These are phyloP conservation scores for Phragmatobia fuliginosa DNA, from an alignment of 2,888 invertebrate genomes.

Conservation along the genomic window DNA sequence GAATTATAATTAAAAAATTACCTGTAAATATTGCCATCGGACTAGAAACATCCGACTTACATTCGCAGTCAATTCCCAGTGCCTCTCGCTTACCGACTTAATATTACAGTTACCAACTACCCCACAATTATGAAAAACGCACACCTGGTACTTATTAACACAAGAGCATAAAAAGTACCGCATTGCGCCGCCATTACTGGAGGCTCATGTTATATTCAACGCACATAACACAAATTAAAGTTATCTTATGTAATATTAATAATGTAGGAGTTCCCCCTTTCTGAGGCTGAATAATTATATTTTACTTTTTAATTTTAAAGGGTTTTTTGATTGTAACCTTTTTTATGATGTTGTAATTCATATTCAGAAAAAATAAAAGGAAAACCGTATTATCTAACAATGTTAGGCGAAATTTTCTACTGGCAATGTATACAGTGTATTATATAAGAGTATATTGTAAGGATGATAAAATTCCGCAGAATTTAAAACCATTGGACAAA, in stretches of 20 bases:
- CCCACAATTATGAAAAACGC: constrained; percentile 42
- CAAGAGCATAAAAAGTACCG: constrained; percentile 52
- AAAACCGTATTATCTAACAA: no score
- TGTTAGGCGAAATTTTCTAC: background rate
- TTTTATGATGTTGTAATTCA: background rate
- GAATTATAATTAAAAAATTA: no score
- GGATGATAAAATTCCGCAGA: background rate
- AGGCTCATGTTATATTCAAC: constrained; percentile 59
- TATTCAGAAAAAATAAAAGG: background rate
- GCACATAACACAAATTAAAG: constrained; percentile 59
- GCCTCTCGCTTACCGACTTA: background rate
- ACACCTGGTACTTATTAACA: constrained; percentile 48
- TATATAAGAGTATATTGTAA: background rate
- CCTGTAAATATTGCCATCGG: background rate
- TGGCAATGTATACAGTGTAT: no score
- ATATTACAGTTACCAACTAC: constrained; percentile 21
- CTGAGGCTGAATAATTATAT: constrained; percentile 12
- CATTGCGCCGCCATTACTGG: constrained; percentile 52
- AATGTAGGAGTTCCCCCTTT: constrained; percentile 36
- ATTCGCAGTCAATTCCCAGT: constrained; percentile 7
- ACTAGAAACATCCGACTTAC: background rate
- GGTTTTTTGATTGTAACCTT: constrained; percentile 1
- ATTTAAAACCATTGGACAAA: background rate
- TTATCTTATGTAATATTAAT: constrained; percentile 57
- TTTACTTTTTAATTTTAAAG: constrained; percentile 22